A percentile compares a stretch with the other conserved stretches of the same genome.
Evolutionary conservation across 2,888 invertebrate genomes (phyloP).

Genomic region (Mycalesis mineus): DNA sequence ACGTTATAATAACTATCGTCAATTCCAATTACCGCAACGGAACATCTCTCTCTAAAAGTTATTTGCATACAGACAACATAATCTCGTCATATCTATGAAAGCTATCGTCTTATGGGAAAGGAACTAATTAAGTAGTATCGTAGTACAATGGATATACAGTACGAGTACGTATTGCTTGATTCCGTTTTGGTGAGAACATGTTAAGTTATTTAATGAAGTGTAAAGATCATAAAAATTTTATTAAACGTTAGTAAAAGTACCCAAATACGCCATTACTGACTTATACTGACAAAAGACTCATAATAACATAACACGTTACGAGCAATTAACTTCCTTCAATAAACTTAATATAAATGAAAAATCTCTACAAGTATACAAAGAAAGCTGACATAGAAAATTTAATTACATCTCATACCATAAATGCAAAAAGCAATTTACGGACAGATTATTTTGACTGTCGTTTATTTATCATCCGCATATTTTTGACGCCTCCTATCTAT

Average conservation of each 20-base stretch:
- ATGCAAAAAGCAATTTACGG: background rate
- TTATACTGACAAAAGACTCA: too few relatives aligned
- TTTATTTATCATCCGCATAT: background rate
- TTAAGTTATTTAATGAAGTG: background rate
- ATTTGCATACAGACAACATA: conserved; percentile 23
- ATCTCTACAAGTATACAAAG: too few relatives aligned
- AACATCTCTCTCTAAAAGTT: conserved; percentile 16
- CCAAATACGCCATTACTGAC: too few relatives aligned
- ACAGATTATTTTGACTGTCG: background rate
- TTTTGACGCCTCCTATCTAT: background rate
- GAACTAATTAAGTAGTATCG: conserved; percentile 19
- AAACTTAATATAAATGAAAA: too few relatives aligned
- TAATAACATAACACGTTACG: too few relatives aligned
- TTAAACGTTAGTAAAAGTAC: too few relatives aligned
- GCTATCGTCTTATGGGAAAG: conserved; percentile 20
- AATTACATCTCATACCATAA: background rate
- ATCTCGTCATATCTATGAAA: conserved; percentile 12
- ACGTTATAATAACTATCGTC: background rate
- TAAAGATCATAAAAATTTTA: too few relatives aligned
- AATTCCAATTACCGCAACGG: background rate
- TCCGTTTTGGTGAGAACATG: background rate
- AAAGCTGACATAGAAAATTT: background rate
- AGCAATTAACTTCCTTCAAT: too few relatives aligned
- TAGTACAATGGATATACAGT: conserved; percentile 6
- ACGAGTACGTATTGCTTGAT: background rate